Evolutionary conservation across 2,888 invertebrate species (phyloP).

Genomic region (Standfussiana lucernea): DNA sequence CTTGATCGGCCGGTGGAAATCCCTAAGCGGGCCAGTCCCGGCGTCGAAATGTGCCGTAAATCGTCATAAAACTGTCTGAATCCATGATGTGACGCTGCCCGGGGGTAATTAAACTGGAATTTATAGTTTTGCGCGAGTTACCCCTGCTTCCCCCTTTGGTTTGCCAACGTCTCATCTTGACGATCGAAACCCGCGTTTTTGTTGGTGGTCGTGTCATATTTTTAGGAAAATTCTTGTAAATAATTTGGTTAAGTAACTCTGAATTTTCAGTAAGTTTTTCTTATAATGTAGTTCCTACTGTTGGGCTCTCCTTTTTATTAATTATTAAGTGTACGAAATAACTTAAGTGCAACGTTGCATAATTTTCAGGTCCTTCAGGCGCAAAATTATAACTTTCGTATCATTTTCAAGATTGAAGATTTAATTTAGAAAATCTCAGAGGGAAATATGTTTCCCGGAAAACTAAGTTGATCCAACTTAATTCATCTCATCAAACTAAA

Average conservation of each 20-base stretch:
- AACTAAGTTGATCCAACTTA: conserved; percentile 16
- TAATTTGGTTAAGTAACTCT: conserved; percentile 8
- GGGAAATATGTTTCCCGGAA: too few species aligned
- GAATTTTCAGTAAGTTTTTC: neutral
- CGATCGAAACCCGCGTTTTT: conserved; percentile 76
- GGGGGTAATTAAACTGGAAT: conserved; percentile 91
- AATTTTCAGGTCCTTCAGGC: neutral
- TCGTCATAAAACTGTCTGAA: conserved; percentile 94
- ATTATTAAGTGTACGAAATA: neutral
- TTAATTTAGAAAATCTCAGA: too few species aligned
- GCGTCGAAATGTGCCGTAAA: conserved; percentile 91
- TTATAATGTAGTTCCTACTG: too few species aligned
- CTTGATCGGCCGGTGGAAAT: conserved; percentile 75
- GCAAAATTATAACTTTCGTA: too few species aligned
- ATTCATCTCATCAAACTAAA: conserved; percentile 26
- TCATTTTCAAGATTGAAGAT: too few species aligned
- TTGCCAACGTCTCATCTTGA: conserved; percentile 76
- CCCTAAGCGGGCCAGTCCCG: conserved; percentile 84
- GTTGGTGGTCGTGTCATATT: conserved; percentile 72
- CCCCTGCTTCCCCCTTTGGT: conserved; percentile 78
- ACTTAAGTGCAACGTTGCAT: neutral
- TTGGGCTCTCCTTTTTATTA: neutral
- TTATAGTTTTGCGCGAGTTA: conserved; percentile 85
- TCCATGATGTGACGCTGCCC: conserved; percentile 93
- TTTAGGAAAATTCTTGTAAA: conserved; percentile 53